These are phyloP conservation scores for Galerucella nymphaeae DNA, from an alignment of 2,888 invertebrate genomes.

Conservation along the genomic window DNA sequence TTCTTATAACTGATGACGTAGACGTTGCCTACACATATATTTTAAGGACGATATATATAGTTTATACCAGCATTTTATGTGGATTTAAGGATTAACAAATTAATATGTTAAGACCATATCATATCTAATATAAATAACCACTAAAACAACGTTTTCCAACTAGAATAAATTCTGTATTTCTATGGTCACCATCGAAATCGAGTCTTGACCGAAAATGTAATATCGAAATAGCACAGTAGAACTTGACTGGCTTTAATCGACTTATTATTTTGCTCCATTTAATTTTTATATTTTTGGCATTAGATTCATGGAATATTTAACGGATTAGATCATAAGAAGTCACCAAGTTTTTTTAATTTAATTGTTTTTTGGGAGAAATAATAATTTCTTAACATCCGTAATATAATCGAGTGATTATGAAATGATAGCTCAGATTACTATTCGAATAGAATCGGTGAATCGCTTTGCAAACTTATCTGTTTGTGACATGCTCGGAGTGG, in stretches of 20 bases:
- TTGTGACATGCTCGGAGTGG: slow-evolving; percentile 1
- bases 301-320: not conserved
- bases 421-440: not conserved
- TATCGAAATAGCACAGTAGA: not conserved
- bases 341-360: not conserved
- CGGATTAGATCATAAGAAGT: not conserved
- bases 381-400: not conserved
- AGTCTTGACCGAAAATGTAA: not conserved
- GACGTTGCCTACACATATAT: not conserved
- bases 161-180: not conserved
- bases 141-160: not conserved
- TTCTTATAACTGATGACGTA: not conserved
- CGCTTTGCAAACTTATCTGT: not conserved
- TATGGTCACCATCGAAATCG: not conserved
- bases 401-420: slow-evolving; percentile 6
- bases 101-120: too few species aligned
- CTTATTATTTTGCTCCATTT: not conserved
- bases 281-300: not conserved
- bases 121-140: not conserved
- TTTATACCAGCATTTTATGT: too few species aligned
- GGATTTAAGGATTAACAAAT: too few species aligned
- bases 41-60: too few species aligned
- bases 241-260: not conserved
- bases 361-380: not conserved
- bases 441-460: slow-evolving; percentile 11